Percentiles rank a stretch among this genome's conserved stretches.
Evolutionary conservation across 2,797 vertebrate genomes (phyloP).

Genomic region (Sarcophilus harrisii): DNA sequence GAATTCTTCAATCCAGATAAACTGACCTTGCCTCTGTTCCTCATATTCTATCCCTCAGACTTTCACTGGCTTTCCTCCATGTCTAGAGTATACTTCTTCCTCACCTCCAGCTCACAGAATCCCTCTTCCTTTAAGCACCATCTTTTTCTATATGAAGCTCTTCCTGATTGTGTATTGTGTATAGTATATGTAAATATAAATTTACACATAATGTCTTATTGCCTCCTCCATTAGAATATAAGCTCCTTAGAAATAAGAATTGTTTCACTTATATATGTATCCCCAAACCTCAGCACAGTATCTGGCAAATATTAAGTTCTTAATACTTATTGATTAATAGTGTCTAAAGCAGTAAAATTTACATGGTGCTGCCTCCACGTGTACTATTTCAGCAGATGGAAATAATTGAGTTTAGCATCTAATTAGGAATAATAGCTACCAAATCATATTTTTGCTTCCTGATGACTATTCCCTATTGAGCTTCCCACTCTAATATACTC

Average conservation of each 20-base stretch:
- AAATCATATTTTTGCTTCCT: neutral
- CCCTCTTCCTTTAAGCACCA: neutral
- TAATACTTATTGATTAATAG: neutral
- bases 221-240: neutral
- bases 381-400: neutral
- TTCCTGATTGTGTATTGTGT: neutral
- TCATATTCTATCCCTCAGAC: neutral
- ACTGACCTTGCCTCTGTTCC: neutral
- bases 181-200: neutral
- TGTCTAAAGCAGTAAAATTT: neutral
- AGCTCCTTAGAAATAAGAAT: neutral
- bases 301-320: neutral
- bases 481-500: neutral
- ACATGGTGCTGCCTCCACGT: neutral
- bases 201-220: neutral
- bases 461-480: neutral
- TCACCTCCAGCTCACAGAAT: neutral
- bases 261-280: neutral
- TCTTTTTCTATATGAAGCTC: neutral
- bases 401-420: neutral
- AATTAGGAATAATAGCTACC: neutral
- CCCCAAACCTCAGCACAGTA: neutral
- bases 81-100: neutral
- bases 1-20: neutral
- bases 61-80: neutral